Conservation (phyloP, 1,140 invertebrate genomes). For the Augochlora pura region DNA sequence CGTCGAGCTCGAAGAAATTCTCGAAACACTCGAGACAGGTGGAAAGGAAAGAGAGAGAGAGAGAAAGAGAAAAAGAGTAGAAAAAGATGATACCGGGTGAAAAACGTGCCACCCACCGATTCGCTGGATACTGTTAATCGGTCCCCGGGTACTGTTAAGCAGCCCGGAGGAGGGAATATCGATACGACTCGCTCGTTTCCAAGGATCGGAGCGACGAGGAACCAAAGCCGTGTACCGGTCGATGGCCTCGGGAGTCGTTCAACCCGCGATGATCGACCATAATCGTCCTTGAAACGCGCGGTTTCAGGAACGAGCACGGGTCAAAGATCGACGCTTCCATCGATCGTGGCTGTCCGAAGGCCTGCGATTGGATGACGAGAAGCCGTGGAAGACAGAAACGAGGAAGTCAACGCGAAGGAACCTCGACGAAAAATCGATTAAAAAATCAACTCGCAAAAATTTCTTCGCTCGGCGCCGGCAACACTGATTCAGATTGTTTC, state of each 20-base stretch:
- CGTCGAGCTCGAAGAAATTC: background rate
- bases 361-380: too few species aligned
- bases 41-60: too few species aligned
- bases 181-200: constrained; percentile 45
- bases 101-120: background rate
- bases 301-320: constrained; percentile 25
- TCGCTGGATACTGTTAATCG: constrained; percentile 31
- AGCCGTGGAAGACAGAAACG: too few species aligned
- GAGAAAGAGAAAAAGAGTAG: too few species aligned
- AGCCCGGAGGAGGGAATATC: constrained; percentile 25
- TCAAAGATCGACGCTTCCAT: constrained; percentile 24
- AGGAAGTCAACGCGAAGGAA: too few species aligned
- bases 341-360: background rate
- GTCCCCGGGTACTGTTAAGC: constrained; percentile 20
- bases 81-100: background rate
- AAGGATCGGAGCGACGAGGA: constrained; percentile 32
- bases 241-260: constrained; percentile 75
- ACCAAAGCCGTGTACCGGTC: constrained; percentile 63
- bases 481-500: too few species aligned
- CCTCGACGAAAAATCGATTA: too few species aligned
- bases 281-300: constrained; percentile 41
- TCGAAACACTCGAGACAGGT: background rate
- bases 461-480: too few species aligned
- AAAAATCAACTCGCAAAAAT: too few species aligned
- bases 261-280: constrained; percentile 59